Evolutionary conservation across 2,888 invertebrate genomes (phyloP).

Genomic region (Catocala sponsa): DNA sequence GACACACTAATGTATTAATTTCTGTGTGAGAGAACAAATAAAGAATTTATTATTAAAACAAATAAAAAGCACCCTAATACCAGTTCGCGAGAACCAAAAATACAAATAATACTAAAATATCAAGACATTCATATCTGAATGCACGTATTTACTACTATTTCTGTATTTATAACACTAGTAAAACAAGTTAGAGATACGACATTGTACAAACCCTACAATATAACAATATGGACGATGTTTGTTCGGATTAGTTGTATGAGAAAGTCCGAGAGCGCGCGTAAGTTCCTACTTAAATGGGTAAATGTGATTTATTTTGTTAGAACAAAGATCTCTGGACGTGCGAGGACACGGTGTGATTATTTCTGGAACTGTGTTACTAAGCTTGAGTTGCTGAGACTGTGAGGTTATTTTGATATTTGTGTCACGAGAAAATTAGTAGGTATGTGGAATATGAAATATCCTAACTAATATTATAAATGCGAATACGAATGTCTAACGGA

Average conservation of each 20-base stretch:
- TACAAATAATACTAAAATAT: no score
- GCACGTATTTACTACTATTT: no score
- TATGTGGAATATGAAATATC: no score
- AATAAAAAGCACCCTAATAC: no score
- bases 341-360: constrained; percentile 17
- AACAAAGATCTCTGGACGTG: constrained; percentile 29
- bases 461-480: no score
- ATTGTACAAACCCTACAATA: constrained; percentile 20
- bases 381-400: constrained; percentile 1
- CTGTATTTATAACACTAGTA: not conserved
- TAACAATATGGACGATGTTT: constrained; percentile 50
- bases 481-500: no score
- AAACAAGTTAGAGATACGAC: constrained; percentile 22
- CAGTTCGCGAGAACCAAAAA: no score
- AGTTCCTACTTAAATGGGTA: constrained; percentile 51
- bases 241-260: constrained; percentile 58
- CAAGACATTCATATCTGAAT: no score
- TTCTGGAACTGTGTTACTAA: constrained; percentile 13
- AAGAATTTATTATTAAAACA: no score
- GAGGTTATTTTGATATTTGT: not conserved
- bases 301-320: constrained; percentile 58
- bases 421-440: no score
- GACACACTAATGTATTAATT: no score
- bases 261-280: constrained; percentile 43
- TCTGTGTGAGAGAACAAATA: no score